Evolutionary conservation across 2,113 vertebrate genomes (phyloP).

Genomic region (Chaenocephalus aceratus): DNA sequence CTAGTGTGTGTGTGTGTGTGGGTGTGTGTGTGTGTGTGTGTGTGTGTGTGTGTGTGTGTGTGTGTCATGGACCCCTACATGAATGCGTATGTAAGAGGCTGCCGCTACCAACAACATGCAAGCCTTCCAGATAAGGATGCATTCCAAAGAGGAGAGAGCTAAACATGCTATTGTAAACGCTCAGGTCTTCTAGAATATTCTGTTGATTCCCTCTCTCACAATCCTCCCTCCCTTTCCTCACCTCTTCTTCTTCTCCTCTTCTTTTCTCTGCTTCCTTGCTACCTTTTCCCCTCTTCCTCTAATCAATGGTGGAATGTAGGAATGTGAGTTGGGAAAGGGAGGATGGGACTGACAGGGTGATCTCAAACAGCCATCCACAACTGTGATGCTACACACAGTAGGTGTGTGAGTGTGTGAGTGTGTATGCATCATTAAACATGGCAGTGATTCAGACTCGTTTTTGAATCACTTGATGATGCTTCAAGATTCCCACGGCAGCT

Average conservation of each 20-base stretch:
- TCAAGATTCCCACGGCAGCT: not conserved
- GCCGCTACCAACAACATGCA: constrained; percentile 31
- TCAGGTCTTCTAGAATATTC: not conserved
- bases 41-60: not conserved
- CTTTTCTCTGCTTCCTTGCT: not conserved
- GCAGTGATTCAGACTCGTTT: too few relatives aligned
- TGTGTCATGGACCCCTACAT: not conserved
- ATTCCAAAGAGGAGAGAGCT: constrained; percentile 30
- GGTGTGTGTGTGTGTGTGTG: not conserved
- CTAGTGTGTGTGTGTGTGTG: constrained; percentile 8
- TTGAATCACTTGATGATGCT: not conserved
- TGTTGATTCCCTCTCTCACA: not conserved
- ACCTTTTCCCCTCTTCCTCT: not conserved
- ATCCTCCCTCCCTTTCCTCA: not conserved
- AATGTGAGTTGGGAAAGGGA: constrained; percentile 27
- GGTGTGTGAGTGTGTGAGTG: not conserved
- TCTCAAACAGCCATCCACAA: constrained; percentile 4
- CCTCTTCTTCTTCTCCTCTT: not conserved
- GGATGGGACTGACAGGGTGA: constrained; percentile 1
- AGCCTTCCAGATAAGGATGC: constrained; percentile 41
- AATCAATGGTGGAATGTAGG: constrained; percentile 28
- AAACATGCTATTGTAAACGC: not conserved
- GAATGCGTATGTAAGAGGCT: constrained; percentile 37
- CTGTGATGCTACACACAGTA: not conserved
- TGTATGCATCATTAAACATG: not conserved